phyloP scores from a whole-genome alignment of 2,888 invertebrate genomes.

The Eumerus sabulonum region DNA sequence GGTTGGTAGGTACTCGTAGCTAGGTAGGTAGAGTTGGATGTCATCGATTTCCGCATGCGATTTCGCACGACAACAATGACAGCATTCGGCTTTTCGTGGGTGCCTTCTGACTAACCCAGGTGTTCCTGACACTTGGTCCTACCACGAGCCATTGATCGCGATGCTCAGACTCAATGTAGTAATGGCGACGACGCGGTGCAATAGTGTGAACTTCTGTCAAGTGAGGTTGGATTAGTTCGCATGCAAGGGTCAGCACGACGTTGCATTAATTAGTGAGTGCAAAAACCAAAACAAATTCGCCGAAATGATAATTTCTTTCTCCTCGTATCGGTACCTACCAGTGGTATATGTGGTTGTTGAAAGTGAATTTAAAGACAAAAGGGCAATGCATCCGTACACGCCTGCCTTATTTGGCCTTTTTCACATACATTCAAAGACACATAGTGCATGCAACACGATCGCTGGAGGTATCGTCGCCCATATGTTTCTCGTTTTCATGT shows the following conservation, averaged over 20 bases:
- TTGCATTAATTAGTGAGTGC: constrained; percentile 65
- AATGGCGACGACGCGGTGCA: constrained; percentile 45
- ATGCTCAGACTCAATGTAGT: background rate
- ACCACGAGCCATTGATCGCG: background rate
- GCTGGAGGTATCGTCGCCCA: background rate
- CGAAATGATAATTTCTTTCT: constrained; percentile 49
- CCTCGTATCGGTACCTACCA: background rate
- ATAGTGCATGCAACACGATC: background rate
- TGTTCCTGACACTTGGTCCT: constrained; percentile 61
- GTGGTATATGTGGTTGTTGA: constrained; percentile 26
- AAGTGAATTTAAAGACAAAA: constrained; percentile 64
- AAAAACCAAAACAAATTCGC: constrained; percentile 40
- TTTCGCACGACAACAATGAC: constrained; percentile 28
- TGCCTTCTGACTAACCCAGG: constrained; percentile 50
- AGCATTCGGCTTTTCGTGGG: constrained; percentile 47
- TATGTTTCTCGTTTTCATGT: constrained; percentile 41
- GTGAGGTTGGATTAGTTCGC: constrained; percentile 64
- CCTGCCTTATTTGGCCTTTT: constrained; percentile 66
- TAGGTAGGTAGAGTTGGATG: constrained; percentile 48
- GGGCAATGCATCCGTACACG: constrained; percentile 63
- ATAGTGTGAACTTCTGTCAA: constrained; percentile 67
- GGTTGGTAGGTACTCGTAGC: background rate
- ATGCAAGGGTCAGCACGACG: constrained; percentile 65
- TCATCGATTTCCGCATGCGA: constrained; percentile 55
- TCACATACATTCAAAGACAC: constrained; percentile 21